Base-by-base conservation (phyloP, 2,113 vertebrate genomes). In the Leptobrachium leishanense region DNA sequence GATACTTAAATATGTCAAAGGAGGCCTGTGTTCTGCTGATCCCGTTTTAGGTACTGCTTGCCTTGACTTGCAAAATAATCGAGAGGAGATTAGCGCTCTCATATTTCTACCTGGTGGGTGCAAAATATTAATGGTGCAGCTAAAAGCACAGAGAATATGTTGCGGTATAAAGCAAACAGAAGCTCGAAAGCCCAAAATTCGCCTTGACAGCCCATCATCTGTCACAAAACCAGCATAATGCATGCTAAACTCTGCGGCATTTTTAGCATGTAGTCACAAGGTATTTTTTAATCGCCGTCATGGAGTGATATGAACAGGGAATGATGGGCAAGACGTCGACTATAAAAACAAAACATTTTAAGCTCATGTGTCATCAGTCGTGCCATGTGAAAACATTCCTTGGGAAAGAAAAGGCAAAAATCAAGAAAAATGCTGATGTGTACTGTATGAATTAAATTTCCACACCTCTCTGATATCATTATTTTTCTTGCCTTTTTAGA, bases 21-120 rank as follows among this genome's bases (percentile, higher is more conserved):
- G 75, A 69, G 46, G 50, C 68, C 68, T 77, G 66, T 77, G 75
- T 42, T 68, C n/a, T 2, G 50, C 8, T 77, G 53, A 68, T 77
- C 66, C 75, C 40, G 64, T 6, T 67, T 50, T 44, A 40, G 83
- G 82, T 2, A 74, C 4, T 82, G 39, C 20, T 43, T 75, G 64
- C 13, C 81, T 68, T 53, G 70, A 84, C 77, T 82, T 82, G 73
- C 31, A 82, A 82, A 72, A 75, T 46, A 39, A 74, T 15, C 2
- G 64, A 4, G 1, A 44, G 0, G 5, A 43, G 76, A 75, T 13
- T 84, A 55, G 20, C 0, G 62, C 77, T 15, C 71, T 71, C n/a
- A 68, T 12, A 70, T 74, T 86, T 83, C 12, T 80, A 72, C 66
- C 78, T 39, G 72, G 64, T 20, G 82, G 41, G 13, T 50, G 44